Percentiles rank a stretch among this genome's conserved stretches.
phyloP scores from a whole-genome alignment of 2,888 invertebrate genomes.

The Caenorhabditis macrosperma region DNA sequence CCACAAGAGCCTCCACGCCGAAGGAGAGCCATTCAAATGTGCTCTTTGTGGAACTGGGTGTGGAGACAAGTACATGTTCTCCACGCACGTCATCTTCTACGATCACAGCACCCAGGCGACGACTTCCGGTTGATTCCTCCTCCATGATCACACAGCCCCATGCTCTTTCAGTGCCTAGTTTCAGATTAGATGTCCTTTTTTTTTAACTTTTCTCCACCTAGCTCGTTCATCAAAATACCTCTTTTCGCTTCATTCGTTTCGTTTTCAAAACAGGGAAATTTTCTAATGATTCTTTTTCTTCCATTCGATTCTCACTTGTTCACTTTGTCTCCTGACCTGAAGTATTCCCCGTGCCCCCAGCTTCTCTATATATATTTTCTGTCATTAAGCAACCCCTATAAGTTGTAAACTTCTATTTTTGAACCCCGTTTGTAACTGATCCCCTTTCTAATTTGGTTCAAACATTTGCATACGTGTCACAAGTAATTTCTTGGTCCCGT shows the following conservation, averaged over 20 bases:
- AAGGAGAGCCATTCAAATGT: constrained; percentile 90
- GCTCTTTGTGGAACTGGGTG: constrained; percentile 97
- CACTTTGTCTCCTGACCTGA: constrained; percentile 5
- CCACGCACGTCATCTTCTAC: constrained; percentile 91
- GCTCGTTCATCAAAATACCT: constrained; percentile 3
- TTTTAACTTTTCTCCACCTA: constrained; percentile 16
- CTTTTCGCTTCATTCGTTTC: constrained; percentile 29
- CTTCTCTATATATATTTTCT: too few relatives aligned
- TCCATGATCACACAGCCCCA: not conserved
- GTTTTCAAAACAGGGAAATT: constrained; percentile 38
- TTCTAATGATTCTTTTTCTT: constrained; percentile 46
- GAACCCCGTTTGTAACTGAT: not conserved
- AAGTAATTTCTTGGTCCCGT: constrained; percentile 16
- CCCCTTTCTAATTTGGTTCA: constrained; percentile 14
- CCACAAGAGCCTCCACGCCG: constrained; percentile 94
- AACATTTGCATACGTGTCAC: constrained; percentile 38
- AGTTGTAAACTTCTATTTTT: constrained; percentile 1
- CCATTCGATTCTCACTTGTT: constrained; percentile 39
- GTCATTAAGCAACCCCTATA: too few relatives aligned
- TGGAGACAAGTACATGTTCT: constrained; percentile 96
- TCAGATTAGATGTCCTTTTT: constrained; percentile 32
- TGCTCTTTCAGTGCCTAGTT: constrained; percentile 52
- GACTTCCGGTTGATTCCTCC: constrained; percentile 45
- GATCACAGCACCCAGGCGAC: constrained; percentile 64
- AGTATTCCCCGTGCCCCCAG: constrained; percentile 37